Evolutionary conservation across 1,140 invertebrate species (phyloP), one percentile per base, ranked within the genome.

Genomic region (Oncopeltus fasciatus): DNA sequence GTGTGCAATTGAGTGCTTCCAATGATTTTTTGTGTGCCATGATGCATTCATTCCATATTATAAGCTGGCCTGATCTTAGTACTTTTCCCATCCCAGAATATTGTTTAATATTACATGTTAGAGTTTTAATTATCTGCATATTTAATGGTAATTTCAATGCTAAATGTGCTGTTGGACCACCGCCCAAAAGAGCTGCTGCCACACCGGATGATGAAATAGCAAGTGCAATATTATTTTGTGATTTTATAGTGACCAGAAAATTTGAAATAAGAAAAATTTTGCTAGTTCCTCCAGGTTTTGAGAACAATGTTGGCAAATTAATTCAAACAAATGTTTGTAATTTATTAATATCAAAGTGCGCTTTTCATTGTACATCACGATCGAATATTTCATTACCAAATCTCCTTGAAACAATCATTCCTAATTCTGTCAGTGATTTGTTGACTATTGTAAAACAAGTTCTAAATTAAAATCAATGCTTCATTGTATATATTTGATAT

Each of bases 121-220:
- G 66, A 44, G 21, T 60, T 64, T 72, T 68, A 62, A 24, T 53
- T 8, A 12, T 49, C 29, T 67, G 61, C n/a, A 76, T 28, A 57
- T 68, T 71, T 20, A 72, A 63, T 60, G 74, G 71, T 20, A 78
- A 64, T 68, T 77, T 78, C 26, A 81, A 74, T 56, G 71, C 70
- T 5, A 72, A 77, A 73, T 80, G 76, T 56, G 73, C 73, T 44
- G 77, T 82, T 69, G 72, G 64, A 24, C 78, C 79, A 66, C 72
- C 72, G 61, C 71, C 62, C 27, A 78, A 68, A 3, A 77, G 66
- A 38, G 72, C 75, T 28, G 74, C 71, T 12, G 70, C 74, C 44
- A 77, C 74, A n/a, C 74, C 72, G 21, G 73, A 73, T 21, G 69
- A 75, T 31, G 75, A 75, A n/a, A 74, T 62, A 8, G 73, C 71